phyloP scores from a whole-genome alignment of 2,113 vertebrate genomes.

The Crotalus horridus region DNA sequence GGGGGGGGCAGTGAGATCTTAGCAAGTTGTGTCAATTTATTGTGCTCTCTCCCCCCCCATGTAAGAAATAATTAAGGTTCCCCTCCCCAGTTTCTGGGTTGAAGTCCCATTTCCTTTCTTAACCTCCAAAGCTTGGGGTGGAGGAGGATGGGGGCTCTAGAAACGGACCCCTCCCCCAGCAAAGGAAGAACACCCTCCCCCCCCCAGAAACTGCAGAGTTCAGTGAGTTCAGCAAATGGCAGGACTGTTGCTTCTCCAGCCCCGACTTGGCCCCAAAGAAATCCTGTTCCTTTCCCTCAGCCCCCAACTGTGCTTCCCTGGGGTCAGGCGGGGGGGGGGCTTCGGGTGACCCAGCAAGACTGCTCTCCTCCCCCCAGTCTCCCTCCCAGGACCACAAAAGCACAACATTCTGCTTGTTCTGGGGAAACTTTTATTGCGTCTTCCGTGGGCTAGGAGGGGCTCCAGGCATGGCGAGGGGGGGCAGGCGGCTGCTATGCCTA shows the following conservation, averaged over 20 bases:
- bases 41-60: neutral
- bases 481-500: accelerated
- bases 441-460: neutral
- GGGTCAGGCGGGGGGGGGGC: neutral
- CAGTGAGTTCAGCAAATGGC: neutral
- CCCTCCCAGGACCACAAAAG: neutral
- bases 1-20: neutral
- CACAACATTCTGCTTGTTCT: neutral
- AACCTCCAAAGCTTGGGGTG: neutral
- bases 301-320: neutral
- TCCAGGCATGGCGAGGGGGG: accelerated
- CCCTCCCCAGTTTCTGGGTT: too few species aligned
- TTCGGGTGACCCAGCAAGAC: neutral
- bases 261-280: neutral
- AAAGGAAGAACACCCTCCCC: neutral
- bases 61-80: neutral
- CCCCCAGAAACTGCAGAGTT: too few species aligned
- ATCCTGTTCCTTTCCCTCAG: neutral
- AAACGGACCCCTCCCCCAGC: neutral
- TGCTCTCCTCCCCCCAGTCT: too few species aligned
- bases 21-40: neutral
- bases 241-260: neutral
- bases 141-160: neutral
- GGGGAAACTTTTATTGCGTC: neutral
- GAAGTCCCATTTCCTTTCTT: neutral